Evolutionary conservation across 2,113 vertebrate species (phyloP), one percentile per base, ranked within the genome.

Genomic region (Sylvicapra grimmia): DNA sequence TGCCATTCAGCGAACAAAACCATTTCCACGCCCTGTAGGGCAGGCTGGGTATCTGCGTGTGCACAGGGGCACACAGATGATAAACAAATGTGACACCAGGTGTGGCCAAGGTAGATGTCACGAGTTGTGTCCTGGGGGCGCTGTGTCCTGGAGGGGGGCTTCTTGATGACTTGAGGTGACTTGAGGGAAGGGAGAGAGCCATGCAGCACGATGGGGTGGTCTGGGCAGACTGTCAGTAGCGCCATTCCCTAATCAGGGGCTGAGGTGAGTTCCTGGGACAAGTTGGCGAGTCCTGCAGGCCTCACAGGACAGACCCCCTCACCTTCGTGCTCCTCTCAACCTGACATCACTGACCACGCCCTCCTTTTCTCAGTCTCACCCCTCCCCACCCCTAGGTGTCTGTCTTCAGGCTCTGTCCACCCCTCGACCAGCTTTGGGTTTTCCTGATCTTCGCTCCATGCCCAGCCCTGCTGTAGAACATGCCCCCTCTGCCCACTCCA

Each of bases 191-290:
- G 4, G 27, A 58, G 31, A 25, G 21, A 82, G 31, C 18, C 23
- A 1, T 31, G 58, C 27, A 27, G 53, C 0, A 18, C 0, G 0
- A 19, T 19, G 10, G 36, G 33, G 19, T 19, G 0, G 21, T 19
- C 93, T 6, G 4, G 25, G 29, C 49, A 44, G 40, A 47, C 18
- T 0, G 5, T 36, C 56, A 23, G 33, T 33, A 31, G 40, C 1
- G 6, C 31, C 51, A 29, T 72, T 77, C 65, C 31, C 40, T 21
- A 4, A 5, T 36, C 16, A 19, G 19, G 65, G 58, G 23, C 68
- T 44, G 19, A 16, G 29, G 53, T 29, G 19, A 8, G 58, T 75
- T 94, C 12, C 49, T 47, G 47, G 61, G 36, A 8, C 3, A 2
- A 59, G 53, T 63, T 9, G 6, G 25, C 8, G 12, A 44, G 31